A percentile compares a stretch with the other conserved stretches of the same genome.
Conservation (phyloP, 2,888 invertebrate species). For the Macrosiphum euphorbiae region DNA sequence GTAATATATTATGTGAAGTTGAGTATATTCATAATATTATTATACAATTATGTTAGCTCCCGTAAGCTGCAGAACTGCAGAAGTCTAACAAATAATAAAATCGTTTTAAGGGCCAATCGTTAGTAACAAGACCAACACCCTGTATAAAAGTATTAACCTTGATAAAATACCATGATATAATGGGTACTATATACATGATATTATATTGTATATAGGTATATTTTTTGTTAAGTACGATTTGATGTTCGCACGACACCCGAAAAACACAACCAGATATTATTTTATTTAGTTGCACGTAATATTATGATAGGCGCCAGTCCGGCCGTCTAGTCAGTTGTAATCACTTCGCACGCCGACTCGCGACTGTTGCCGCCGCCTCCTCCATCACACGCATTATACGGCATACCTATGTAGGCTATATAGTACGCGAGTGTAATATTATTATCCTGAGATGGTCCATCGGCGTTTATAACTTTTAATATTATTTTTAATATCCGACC, state of each 20-base stretch:
- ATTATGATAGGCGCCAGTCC: background rate
- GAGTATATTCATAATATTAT: background rate
- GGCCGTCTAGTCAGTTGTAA: background rate
- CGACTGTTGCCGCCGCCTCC: background rate
- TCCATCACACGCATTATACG: background rate
- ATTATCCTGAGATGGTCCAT: background rate
- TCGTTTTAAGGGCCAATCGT: background rate
- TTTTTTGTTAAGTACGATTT: constrained; percentile 27
- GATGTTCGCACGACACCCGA: constrained; percentile 15
- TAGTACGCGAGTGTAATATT: background rate
- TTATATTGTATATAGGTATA: background rate
- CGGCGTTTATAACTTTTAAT: background rate
- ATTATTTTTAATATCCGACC: background rate
- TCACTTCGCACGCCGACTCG: constrained; percentile 2
- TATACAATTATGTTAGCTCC: background rate
- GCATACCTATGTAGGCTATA: background rate
- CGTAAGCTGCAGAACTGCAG: background rate
- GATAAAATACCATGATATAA: background rate
- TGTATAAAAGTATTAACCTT: background rate
- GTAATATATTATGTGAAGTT: background rate
- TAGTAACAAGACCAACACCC: background rate
- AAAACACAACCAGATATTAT: constrained; percentile 4
- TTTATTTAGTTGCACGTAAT: background rate
- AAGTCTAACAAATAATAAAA: background rate
- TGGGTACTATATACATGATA: background rate